phyloP scores from a whole-genome alignment of 2,113 vertebrate species.

The Eclectus roratus region DNA sequence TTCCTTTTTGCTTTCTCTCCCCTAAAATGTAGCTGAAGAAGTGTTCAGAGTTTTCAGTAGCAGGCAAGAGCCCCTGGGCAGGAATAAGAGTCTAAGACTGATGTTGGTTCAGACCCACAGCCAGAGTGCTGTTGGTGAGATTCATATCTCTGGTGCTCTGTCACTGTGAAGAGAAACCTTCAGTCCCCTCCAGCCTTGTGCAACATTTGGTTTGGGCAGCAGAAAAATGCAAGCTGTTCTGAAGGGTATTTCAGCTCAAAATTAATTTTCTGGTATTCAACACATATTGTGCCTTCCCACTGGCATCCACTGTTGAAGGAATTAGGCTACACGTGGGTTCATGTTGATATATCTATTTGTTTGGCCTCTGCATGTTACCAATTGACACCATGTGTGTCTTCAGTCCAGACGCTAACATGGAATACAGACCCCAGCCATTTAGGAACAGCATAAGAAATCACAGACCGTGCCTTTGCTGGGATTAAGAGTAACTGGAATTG shows the following conservation, averaged over 20 bases:
- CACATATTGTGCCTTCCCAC: not conserved
- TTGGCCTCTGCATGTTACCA: not conserved
- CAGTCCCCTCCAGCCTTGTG: not conserved
- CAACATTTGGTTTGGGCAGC: not conserved
- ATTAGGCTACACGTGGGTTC: not conserved
- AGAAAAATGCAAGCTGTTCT: not conserved
- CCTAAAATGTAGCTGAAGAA: not conserved
- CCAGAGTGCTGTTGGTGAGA: not conserved
- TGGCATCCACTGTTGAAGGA: not conserved
- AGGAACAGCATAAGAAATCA: not conserved
- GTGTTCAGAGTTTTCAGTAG: not conserved
- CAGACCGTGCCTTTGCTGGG: not conserved
- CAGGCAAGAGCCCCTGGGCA: not conserved
- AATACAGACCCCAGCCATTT: not conserved
- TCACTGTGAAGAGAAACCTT: not conserved
- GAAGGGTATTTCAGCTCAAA: not conserved
- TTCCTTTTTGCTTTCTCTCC: not conserved
- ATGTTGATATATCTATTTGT: not conserved
- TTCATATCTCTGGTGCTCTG: not conserved
- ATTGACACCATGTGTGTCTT: not conserved
- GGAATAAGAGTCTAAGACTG: not conserved
- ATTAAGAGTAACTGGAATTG: not conserved
- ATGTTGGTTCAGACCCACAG: not conserved
- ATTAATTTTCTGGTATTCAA: not conserved
- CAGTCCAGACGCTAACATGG: not conserved